Percentiles rank a stretch among this genome's conserved stretches.
Conservation (phyloP, 37 sponge, comb jelly and placozoan genomes). For the Chondrilla cf. caribensis region DNA sequence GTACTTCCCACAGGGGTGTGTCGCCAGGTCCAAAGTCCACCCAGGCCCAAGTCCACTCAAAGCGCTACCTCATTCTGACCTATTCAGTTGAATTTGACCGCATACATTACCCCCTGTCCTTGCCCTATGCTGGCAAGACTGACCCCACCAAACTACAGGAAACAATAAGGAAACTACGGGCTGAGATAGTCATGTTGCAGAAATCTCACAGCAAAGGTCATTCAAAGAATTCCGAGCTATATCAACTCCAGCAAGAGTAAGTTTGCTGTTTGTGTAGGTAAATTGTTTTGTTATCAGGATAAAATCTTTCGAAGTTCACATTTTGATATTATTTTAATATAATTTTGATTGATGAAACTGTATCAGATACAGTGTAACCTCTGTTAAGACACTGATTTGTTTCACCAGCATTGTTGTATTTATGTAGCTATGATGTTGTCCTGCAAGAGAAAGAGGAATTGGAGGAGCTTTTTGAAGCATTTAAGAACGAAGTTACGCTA, state of each 20-base stretch:
- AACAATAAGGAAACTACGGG: conserved; percentile 57
- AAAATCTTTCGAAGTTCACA: no score
- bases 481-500: conserved; percentile 41
- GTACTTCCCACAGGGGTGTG: background rate
- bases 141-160: conserved; percentile 62
- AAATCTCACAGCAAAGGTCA: background rate
- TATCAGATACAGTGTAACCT: no score
- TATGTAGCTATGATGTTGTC: conserved; percentile 63
- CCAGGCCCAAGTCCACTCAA: conserved; percentile 24
- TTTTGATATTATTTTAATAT: no score
- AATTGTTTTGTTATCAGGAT: conserved; percentile 57
- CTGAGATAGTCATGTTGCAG: conserved; percentile 46
- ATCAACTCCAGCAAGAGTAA: conserved; percentile 64
- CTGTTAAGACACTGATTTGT: no score
- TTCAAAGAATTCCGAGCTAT: conserved; percentile 25
- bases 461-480: conserved; percentile 60
- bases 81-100: conserved; percentile 86
- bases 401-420: no score
- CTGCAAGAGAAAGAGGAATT: conserved; percentile 76
- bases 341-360: no score
- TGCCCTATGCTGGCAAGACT: conserved; percentile 73
- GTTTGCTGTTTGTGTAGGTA: conserved; percentile 35
- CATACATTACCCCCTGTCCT: conserved; percentile 85
- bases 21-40: conserved; percentile 24
- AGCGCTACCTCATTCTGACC: conserved; percentile 84